phyloP scores from a whole-genome alignment of 1,140 invertebrate genomes.

The Hesperophylax magnus region DNA sequence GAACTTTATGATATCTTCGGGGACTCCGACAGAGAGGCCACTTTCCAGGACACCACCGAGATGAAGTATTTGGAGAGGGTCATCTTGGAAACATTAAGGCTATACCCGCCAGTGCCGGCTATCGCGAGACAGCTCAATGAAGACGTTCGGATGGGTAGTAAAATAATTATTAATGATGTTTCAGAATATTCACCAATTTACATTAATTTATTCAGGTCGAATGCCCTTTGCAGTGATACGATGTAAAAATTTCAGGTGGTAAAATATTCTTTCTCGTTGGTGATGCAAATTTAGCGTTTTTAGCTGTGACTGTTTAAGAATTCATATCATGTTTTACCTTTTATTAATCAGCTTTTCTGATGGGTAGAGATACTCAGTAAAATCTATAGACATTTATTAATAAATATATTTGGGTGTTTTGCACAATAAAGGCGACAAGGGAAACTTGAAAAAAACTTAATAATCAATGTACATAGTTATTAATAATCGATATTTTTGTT shows the following conservation, averaged over 20 bases:
- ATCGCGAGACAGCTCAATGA: slow-evolving; percentile 40
- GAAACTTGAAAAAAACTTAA: neutral
- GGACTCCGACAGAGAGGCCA: slow-evolving; percentile 57
- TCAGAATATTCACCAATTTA: neutral
- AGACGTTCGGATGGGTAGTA: slow-evolving; percentile 45
- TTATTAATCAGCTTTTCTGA: neutral
- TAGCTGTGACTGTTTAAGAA: neutral
- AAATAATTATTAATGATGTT: neutral
- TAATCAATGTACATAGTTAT: neutral
- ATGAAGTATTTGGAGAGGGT: slow-evolving; percentile 80
- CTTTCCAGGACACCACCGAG: slow-evolving; percentile 70
- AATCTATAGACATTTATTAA: neutral
- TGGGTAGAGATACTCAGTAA: neutral
- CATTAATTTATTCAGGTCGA: too few relatives aligned
- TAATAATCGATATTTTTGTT: neutral
- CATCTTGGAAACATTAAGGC: slow-evolving; percentile 79
- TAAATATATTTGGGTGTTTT: neutral
- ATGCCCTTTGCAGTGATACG: too few relatives aligned
- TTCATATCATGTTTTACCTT: neutral
- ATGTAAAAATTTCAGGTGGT: too few relatives aligned
- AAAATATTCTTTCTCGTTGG: too few relatives aligned
- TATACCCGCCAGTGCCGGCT: slow-evolving; percentile 75
- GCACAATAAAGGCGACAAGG: neutral
- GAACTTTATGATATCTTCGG: slow-evolving; percentile 57
- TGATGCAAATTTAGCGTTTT: too few relatives aligned